phyloP scores from a whole-genome alignment of 2,113 vertebrate genomes.

The Canis aureus region DNA sequence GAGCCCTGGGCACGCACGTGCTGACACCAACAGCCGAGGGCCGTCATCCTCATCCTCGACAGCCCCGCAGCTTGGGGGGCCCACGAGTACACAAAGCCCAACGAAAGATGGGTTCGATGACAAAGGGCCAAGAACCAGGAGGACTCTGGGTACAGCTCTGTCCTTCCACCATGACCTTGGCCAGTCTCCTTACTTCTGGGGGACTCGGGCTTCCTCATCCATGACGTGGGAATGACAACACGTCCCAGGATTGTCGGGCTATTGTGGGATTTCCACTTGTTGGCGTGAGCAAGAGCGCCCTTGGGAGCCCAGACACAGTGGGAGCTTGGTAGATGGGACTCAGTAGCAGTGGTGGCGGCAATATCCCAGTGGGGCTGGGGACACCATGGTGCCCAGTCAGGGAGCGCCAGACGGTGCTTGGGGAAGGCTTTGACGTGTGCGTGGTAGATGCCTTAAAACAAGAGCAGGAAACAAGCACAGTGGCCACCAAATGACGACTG shows the following conservation, averaged over 20 bases:
- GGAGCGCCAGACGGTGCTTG: neutral
- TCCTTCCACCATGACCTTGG: neutral
- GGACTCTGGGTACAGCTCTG: neutral
- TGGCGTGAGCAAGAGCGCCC: neutral
- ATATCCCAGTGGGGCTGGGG: neutral
- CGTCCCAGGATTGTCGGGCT: rapidly evolving
- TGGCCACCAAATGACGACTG: rapidly evolving
- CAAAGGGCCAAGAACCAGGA: neutral
- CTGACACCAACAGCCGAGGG: neutral
- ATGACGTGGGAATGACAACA: rapidly evolving
- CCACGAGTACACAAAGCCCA: neutral
- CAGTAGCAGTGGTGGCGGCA: rapidly evolving
- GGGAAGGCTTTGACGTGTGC: neutral
- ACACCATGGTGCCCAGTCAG: neutral
- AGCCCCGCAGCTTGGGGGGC: neutral
- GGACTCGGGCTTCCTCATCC: neutral
- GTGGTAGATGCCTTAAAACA: rapidly evolving
- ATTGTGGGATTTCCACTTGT: rapidly evolving
- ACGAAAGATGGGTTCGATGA: neutral
- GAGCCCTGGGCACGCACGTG: rapidly evolving
- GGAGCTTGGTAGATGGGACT: neutral
- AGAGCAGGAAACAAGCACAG: neutral
- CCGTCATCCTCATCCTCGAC: neutral
- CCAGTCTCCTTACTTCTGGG: neutral
- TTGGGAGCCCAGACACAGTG: neutral